Evolutionary conservation across 2,888 invertebrate species (phyloP).

Genomic region (Anthophora plumipes): DNA sequence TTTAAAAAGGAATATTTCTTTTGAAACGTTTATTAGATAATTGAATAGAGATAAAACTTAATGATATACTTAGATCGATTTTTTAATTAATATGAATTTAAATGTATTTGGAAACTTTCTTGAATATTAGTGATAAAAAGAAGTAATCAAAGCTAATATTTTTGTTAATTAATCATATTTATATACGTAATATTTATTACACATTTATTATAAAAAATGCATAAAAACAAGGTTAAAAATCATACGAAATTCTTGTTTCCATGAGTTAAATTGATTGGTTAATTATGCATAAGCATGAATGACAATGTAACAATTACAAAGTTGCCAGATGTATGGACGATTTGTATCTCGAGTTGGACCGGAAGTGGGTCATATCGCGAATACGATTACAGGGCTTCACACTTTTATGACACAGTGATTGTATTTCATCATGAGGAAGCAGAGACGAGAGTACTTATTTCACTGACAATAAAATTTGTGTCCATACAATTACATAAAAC

Average conservation of each 20-base stretch:
- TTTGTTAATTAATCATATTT: too few species aligned
- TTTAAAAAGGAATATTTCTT: too few species aligned
- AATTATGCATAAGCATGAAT: constrained; percentile 33
- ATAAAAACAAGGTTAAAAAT: neutral
- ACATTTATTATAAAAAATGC: too few species aligned
- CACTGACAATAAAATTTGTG: constrained; percentile 13
- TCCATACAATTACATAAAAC: neutral
- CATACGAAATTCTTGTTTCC: neutral
- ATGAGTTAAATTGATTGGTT: neutral
- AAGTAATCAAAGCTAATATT: too few species aligned
- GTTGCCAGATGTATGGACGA: constrained; percentile 30
- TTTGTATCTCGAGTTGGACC: constrained; percentile 70
- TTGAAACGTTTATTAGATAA: neutral
- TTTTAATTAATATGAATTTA: too few species aligned
- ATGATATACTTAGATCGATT: too few species aligned
- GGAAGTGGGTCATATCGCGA: constrained; percentile 74
- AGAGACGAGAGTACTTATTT: constrained; percentile 24
- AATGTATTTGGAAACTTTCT: too few species aligned
- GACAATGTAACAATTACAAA: constrained; percentile 32
- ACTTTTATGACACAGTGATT: constrained; percentile 50
- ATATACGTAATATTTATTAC: too few species aligned
- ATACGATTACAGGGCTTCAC: constrained; percentile 65
- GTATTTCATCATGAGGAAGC: constrained; percentile 45
- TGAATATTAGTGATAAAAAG: too few species aligned
- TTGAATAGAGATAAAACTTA: neutral